Conservation (phyloP, 2,113 vertebrate genomes). For the Strigops habroptila region DNA sequence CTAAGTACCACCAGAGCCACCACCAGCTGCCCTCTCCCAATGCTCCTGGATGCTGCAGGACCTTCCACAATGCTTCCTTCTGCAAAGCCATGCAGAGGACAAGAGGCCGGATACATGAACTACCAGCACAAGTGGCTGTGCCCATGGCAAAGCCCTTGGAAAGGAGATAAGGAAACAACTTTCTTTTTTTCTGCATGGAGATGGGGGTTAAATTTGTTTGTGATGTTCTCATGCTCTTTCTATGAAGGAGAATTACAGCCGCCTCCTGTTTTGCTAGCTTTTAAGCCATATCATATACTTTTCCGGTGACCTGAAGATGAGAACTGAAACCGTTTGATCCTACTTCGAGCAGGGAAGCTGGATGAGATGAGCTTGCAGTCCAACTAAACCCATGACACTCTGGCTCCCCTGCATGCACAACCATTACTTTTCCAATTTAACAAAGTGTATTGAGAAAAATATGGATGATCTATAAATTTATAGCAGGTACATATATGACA, state of each 20-base stretch:
- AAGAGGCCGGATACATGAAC: rapidly evolving
- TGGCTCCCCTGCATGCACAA: neutral
- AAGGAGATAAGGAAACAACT: rapidly evolving
- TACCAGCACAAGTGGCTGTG: rapidly evolving
- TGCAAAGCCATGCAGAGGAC: rapidly evolving
- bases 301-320: rapidly evolving
- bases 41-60: neutral
- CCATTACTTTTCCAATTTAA: neutral
- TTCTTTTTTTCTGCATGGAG: neutral
- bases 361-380: rapidly evolving
- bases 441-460: neutral
- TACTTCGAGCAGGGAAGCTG: neutral
- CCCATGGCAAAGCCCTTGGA: neutral
- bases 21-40: neutral
- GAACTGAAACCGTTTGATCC: neutral
- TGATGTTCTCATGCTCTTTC: rapidly evolving
- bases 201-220: rapidly evolving
- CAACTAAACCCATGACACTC: rapidly evolving
- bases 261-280: neutral
- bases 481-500: neutral
- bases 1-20: neutral
- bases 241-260: rapidly evolving
- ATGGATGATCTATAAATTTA: neutral
- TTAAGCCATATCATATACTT: rapidly evolving
- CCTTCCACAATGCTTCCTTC: neutral